Base-by-base conservation (phyloP, 2,888 invertebrate genomes). In the Scaptomyza parva region DNA sequence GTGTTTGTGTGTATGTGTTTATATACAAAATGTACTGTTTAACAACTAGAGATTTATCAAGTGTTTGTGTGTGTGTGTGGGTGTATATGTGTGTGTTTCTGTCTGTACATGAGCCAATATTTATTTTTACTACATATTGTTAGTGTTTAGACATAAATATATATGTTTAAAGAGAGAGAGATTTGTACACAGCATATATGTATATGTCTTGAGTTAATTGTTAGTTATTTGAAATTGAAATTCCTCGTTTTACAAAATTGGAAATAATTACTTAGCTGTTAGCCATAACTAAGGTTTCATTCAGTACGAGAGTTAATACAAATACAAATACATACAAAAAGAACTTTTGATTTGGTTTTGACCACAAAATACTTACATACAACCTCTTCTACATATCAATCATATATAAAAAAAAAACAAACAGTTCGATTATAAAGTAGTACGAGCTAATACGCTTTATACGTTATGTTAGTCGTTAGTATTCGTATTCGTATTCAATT, bases 121-220 rank as follows among this genome's bases (percentile, higher is more conserved):
- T 58, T 6, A 30, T 24, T 59, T 33, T 50, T 63, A 64, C 53
- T 37, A 30, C 8, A 60, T 33, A 52, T 60, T 8, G 26, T 30
- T 54, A 64, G 68, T 81, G 65, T 61, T 68, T 70, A 79, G 70
- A 83, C 70, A 86, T 73, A 87, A 44, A 80, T 70, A 72, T 83
- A 75, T 88, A 17, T 35, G 2, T 35, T 8, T 35, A 35, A 68
- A 72, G 86, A 14, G 9, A 33, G 12, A 80, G 79, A 72, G 67
- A 88, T 88, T 84, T 84, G 83, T 84, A 84, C 83, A 88, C 70
- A 82, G 78, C 65, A 76, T 88, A 37, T 37, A 35, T 28, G 8
- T 24, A 9, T 26, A 84, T 85, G 60, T 68, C 40, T 69, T 67
- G 69, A 70, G 54, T 68, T 71, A 28, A 51, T 54, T 45, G 44